Percentiles rank a stretch among this genome's conserved stretches.
Evolutionary conservation across 2,888 invertebrate genomes (phyloP).

Genomic region (Scrobipalpa costella): DNA sequence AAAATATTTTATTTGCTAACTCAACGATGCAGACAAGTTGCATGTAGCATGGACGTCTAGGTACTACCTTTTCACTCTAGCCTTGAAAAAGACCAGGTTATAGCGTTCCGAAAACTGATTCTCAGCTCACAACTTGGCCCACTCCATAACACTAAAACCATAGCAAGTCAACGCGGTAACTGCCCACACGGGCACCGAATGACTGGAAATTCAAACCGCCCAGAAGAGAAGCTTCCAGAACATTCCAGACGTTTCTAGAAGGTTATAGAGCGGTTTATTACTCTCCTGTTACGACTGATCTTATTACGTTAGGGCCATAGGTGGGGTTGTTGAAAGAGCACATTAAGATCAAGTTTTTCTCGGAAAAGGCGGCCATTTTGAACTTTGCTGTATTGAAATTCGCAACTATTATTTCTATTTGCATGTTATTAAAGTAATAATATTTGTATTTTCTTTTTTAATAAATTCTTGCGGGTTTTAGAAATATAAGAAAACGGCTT

Average conservation of each 20-base stretch:
- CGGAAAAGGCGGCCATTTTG: background rate
- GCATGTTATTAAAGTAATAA: no score
- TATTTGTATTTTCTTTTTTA: no score
- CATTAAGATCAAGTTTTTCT: background rate
- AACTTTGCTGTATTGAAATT: no score
- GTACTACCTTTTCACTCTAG: no score
- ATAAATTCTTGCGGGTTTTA: no score
- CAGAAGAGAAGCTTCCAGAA: constrained; percentile 35
- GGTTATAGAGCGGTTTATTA: constrained; percentile 13
- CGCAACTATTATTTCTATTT: no score
- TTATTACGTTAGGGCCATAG: background rate
- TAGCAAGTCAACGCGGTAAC: constrained; percentile 57
- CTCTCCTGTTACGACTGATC: constrained; percentile 3
- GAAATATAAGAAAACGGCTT: no score
- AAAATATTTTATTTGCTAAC: no score
- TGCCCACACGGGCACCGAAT: constrained; percentile 53
- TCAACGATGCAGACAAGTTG: no score
- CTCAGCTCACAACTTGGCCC: background rate
- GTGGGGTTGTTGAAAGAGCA: background rate
- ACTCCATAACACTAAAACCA: constrained; percentile 40
- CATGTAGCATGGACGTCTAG: no score
- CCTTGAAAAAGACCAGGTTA: no score
- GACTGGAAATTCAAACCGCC: constrained; percentile 57
- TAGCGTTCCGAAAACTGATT: no score
- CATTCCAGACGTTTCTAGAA: constrained; percentile 16